Percentiles rank a stretch among this genome's conserved stretches.
These are phyloP conservation scores for Heteromormyrus szaboi DNA, from an alignment of 2,797 vertebrate species.

Conservation along the genomic window DNA sequence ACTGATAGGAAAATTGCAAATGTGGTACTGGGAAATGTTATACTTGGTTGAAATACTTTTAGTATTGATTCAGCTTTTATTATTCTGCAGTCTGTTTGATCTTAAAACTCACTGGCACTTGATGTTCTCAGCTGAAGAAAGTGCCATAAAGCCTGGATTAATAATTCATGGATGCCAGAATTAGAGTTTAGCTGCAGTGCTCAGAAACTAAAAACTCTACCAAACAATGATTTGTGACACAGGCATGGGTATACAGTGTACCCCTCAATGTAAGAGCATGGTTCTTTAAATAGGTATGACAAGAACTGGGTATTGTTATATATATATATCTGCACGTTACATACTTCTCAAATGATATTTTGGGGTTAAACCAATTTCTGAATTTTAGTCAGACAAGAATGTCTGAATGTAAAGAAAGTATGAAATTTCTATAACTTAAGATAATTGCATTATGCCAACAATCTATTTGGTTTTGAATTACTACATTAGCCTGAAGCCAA, in stretches of 20 bases:
- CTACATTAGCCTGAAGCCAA: not conserved
- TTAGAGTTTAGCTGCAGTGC: conserved; percentile 61
- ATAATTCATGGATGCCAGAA: conserved; percentile 69
- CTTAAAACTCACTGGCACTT: conserved; percentile 49
- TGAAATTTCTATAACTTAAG: not conserved
- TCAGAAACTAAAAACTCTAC: conserved; percentile 56
- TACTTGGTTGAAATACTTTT: conserved; percentile 47
- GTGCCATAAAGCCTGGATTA: conserved; percentile 61
- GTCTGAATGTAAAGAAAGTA: not conserved
- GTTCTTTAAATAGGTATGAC: conserved; percentile 39
- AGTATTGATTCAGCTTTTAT: conserved; percentile 49
- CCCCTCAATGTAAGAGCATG: conserved; percentile 41
- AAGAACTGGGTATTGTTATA: not conserved
- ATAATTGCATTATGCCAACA: not conserved
- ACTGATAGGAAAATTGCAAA: conserved; percentile 34
- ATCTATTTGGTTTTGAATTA: not conserved
- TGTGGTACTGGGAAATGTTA: conserved; percentile 35
- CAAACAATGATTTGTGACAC: conserved; percentile 52
- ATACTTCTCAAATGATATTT: conserved; percentile 15
- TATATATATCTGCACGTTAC: conserved; percentile 4
- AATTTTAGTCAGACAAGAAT: not conserved
- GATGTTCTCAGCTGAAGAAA: conserved; percentile 57
- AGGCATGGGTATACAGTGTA: conserved; percentile 37
- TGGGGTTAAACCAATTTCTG: not conserved
- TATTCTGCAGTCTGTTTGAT: conserved; percentile 53